Evolutionary conservation across 2,888 invertebrate genomes (phyloP).

Genomic region (Eilema sororculum): DNA sequence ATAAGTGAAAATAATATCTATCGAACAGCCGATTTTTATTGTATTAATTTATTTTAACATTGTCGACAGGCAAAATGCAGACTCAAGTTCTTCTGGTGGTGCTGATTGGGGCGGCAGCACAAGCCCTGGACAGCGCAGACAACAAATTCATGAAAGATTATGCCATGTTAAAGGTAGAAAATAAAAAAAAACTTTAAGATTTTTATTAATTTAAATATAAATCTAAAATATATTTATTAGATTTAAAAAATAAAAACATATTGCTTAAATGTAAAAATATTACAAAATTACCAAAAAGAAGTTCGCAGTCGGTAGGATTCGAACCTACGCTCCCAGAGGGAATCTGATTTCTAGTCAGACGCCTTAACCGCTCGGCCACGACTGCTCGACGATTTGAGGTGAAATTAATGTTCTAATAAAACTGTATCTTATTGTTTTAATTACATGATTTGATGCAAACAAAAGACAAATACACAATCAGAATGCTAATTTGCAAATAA

Average conservation of each 20-base stretch:
- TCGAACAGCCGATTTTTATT: neutral
- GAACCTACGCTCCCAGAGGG: conserved; percentile 97
- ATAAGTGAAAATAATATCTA: too few species aligned
- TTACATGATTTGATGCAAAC: too few species aligned
- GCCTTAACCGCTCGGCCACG: conserved; percentile 96
- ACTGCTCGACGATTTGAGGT: conserved; percentile 77
- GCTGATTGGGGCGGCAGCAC: conserved; percentile 66
- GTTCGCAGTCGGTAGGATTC: conserved; percentile 94
- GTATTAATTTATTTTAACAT: conserved; percentile 7
- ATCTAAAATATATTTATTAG: too few species aligned
- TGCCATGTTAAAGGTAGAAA: conserved; percentile 90
- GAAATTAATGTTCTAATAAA: conserved; percentile 45
- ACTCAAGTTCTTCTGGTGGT: conserved; percentile 51
- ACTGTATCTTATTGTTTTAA: neutral
- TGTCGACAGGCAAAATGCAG: conserved; percentile 54
- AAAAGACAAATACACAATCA: too few species aligned
- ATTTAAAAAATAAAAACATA: neutral
- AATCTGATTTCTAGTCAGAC: conserved; percentile 96
- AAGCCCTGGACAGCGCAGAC: conserved; percentile 86
- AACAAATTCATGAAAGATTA: conserved; percentile 91
- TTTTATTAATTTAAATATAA: too few species aligned
- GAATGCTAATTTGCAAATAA: too few species aligned
- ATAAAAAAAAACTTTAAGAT: conserved; percentile 18
- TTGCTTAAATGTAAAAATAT: conserved; percentile 15
- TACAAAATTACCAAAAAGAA: conserved; percentile 55